Base-by-base conservation (phyloP, 2,797 vertebrate genomes). In the Onychomys torridus region DNA sequence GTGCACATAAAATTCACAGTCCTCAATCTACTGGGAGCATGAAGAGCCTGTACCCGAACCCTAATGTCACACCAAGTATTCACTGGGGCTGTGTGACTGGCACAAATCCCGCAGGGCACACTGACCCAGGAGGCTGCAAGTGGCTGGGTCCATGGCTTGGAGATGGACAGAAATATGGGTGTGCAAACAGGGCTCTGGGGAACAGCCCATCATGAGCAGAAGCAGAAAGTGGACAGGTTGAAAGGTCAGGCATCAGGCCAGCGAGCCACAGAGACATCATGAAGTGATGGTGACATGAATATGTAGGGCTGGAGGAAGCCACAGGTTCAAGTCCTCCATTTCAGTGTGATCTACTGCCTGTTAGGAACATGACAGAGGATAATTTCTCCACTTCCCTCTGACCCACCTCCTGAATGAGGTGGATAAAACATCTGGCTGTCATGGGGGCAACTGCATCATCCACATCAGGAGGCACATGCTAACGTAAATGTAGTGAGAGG, bases 401-500 rank as follows among this genome's bases (percentile, higher is more conserved):
- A 43, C 16, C 4, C n/a, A 13, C 55, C 49, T 76, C 52, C n/a
- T 57, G 29, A 19, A 23, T 57, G 59, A 34, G 43, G 76, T 2
- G 8, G 11, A 27, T 10, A 0, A 75, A 10, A 34, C 29, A 23
- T 29, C 40, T 10, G 29, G 21, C 78, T 46, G 73, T 12, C 0
- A 1, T 34, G 43, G 10, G 43, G 71, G 63, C 34, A 92, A 34
- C 32, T 25, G n/a, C 10, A 25, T 10, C 0, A 0, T 7, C 2
- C 2, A 63, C 14, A 4, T 1, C 0, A 43, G 21, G n/a, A 61
- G 19, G 29, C 6, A 0, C 23, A 5, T 0, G 2, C 17, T 52
- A 19, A 19, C 11, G 32, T 0, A 7, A 29, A 78, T 25, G 81
- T 16, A 6, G 0, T 2, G 17, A 77, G 76, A 69, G 37, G 73